A percentile compares a stretch with the other conserved stretches of the same genome.
Conservation (phyloP, 2,797 vertebrate genomes). For the Brotula barbata region DNA sequence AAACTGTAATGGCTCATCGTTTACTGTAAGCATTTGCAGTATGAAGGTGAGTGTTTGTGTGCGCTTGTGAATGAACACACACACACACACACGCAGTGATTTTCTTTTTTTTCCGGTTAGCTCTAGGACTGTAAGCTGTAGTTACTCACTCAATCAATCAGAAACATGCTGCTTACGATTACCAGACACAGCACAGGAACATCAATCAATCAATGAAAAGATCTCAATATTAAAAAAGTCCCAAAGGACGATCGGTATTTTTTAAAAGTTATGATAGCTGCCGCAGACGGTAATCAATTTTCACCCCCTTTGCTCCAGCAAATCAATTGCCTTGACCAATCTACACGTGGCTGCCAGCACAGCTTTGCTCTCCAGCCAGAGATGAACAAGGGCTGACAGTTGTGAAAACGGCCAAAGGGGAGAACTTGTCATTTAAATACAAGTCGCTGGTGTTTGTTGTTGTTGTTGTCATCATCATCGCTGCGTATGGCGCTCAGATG, state of each 20-base stretch:
- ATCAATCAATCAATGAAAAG: conserved; percentile 25
- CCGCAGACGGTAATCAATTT: conserved; percentile 36
- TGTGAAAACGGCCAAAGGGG: conserved; percentile 50
- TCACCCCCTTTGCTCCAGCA: conserved; percentile 19
- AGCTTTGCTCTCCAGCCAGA: conserved; percentile 53
- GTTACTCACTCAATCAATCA: neutral
- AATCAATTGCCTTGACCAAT: conserved; percentile 55
- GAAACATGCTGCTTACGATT: conserved; percentile 13
- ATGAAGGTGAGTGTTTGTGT: conserved; percentile 1
- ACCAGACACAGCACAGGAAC: no score
- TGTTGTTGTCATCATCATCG: conserved; percentile 12
- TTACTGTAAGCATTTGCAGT: conserved; percentile 28
- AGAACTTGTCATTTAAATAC: conserved; percentile 50
- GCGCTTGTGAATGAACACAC: neutral
- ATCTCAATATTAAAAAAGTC: conserved; percentile 20
- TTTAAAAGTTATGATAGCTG: conserved; percentile 29
- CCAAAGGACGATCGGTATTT: conserved; percentile 19
- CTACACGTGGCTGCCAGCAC: conserved; percentile 40
- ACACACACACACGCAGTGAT: neutral
- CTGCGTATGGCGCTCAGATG: conserved; percentile 27
- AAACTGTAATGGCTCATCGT: conserved; percentile 15
- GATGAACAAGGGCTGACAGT: conserved; percentile 64
- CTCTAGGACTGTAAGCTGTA: neutral
- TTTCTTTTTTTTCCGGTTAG: no score
- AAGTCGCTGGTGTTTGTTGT: conserved; percentile 52